A percentile compares a stretch with the other conserved stretches of the same genome.
Conservation (phyloP, 2,888 invertebrate species). For the Drosophila hamatofila region DNA sequence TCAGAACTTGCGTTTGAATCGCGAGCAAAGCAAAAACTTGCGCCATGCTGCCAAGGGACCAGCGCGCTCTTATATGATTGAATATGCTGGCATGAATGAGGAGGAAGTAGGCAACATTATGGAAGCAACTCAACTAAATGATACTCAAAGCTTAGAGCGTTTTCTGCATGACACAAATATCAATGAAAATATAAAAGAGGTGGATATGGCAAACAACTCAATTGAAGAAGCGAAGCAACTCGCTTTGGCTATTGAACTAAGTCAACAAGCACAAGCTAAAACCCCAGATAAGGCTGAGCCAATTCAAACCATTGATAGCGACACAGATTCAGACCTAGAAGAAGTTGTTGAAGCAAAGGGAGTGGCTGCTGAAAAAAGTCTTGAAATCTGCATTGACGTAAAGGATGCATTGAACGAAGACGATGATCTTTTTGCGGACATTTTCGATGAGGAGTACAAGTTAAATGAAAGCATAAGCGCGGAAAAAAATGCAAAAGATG, state of each 20-base stretch:
- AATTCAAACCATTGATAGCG: constrained; percentile 45
- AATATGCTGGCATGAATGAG: constrained; percentile 91
- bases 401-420: constrained; percentile 84
- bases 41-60: constrained; percentile 86
- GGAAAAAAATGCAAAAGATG: neutral
- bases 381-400: constrained; percentile 86
- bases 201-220: constrained; percentile 37
- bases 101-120: constrained; percentile 89
- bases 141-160: constrained; percentile 57
- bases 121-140: constrained; percentile 74
- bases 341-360: constrained; percentile 42
- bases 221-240: constrained; percentile 54
- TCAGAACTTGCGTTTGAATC: constrained; percentile 83
- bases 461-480: neutral
- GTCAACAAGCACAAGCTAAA: constrained; percentile 16
- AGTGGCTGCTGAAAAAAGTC: constrained; percentile 39
- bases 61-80: constrained; percentile 90
- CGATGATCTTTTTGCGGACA: constrained; percentile 91
- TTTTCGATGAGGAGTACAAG: constrained; percentile 85
- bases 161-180: constrained; percentile 25
- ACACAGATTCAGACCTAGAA: constrained; percentile 80
- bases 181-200: neutral
- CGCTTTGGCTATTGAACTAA: constrained; percentile 49
- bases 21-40: constrained; percentile 80
- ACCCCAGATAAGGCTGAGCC: neutral